Percentiles rank a stretch among this genome's conserved stretches.
phyloP scores from a whole-genome alignment of 2,797 vertebrate species.

The Argyrosomus regius region DNA sequence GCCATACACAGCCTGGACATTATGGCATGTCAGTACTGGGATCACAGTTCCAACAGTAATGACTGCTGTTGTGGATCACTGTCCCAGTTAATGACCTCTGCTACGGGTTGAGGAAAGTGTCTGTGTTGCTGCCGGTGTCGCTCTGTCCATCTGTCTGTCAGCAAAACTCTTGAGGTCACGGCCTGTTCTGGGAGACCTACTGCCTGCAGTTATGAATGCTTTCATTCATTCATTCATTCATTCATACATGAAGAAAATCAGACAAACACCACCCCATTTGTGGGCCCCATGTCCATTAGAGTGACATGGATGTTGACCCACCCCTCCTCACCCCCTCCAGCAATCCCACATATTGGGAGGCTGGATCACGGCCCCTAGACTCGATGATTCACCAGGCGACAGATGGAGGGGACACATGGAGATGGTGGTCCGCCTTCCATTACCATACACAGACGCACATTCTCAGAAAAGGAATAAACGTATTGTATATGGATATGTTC shows the following conservation, averaged over 20 bases:
- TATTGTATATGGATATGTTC: conserved; percentile 1
- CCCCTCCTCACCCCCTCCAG: conserved; percentile 36
- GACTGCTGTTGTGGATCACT: conserved; percentile 75
- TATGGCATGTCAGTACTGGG: conserved; percentile 62
- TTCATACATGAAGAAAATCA: conserved; percentile 59
- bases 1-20: conserved; percentile 67
- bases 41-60: conserved; percentile 70
- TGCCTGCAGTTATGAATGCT: conserved; percentile 53
- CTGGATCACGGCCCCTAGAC: conserved; percentile 51
- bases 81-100: conserved; percentile 75
- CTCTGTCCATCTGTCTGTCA: conserved; percentile 66
- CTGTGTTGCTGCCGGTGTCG: conserved; percentile 43
- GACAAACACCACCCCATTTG: conserved; percentile 32
- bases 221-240: conserved; percentile 64
- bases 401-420: conserved; percentile 69
- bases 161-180: conserved; percentile 52
- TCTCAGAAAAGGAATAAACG: not conserved
- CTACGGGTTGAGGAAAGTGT: conserved; percentile 46
- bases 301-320: conserved; percentile 64
- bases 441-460: conserved; percentile 28
- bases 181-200: conserved; percentile 42
- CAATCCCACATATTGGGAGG: conserved; percentile 51
- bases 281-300: conserved; percentile 57
- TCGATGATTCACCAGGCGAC: conserved; percentile 60
- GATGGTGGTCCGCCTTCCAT: conserved; percentile 35